Conservation (phyloP, 53 echinoderm and acorn worm genomes). For the Astropecten irregularis region DNA sequence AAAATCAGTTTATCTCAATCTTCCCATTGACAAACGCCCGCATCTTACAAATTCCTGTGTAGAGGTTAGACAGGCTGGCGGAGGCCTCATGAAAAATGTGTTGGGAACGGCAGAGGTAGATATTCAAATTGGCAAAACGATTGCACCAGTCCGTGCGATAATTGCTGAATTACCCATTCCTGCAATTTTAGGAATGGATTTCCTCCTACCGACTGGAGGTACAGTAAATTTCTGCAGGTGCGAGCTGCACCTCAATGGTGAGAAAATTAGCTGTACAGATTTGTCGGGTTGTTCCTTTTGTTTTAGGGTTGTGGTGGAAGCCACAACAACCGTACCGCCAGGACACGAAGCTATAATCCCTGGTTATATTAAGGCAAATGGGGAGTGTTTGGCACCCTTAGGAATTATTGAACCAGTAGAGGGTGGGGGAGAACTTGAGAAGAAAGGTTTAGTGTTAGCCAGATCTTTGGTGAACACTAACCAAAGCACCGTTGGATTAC, state of each 20-base stretch:
- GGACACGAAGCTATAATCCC: slow-evolving; percentile 43
- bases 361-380: neutral
- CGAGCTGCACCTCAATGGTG: slow-evolving; percentile 3
- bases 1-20: slow-evolving; percentile 8
- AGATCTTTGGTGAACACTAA: slow-evolving; percentile 7
- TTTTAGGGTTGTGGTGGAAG: slow-evolving; percentile 22
- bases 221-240: neutral
- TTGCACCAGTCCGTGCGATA: slow-evolving; percentile 15
- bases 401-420: slow-evolving; percentile 48
- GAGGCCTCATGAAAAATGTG: slow-evolving; percentile 22
- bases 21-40: slow-evolving; percentile 17
- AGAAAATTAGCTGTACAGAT: slow-evolving; percentile 9
- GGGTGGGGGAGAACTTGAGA: neutral
- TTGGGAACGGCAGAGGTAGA: slow-evolving; percentile 49
- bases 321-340: slow-evolving; percentile 17
- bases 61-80: slow-evolving; percentile 35
- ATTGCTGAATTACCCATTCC: slow-evolving; percentile 44
- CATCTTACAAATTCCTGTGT: neutral
- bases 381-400: neutral
- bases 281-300: slow-evolving; percentile 9
- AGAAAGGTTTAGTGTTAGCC: slow-evolving; percentile 29
- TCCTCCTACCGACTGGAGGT: slow-evolving; percentile 4
- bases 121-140: slow-evolving; percentile 28
- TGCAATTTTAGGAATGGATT: slow-evolving; percentile 40
- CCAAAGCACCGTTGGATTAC: neutral